phyloP scores from a whole-genome alignment of 1,140 invertebrate species.

The Aphidius gifuensis region DNA sequence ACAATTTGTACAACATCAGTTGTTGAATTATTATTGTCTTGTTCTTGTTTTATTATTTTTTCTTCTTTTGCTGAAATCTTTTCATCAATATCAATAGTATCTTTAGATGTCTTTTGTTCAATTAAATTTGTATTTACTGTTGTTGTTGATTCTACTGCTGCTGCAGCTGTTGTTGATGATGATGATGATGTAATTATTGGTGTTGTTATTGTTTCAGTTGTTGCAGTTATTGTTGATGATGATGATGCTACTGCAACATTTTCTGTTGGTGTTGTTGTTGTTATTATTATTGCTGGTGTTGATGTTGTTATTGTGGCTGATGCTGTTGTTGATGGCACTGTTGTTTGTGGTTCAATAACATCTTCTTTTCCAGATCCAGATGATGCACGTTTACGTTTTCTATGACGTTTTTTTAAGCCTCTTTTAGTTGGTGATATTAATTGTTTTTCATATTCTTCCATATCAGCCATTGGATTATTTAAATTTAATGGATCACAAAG shows the following conservation, averaged over 20 bases:
- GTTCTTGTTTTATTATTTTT: conserved; percentile 15
- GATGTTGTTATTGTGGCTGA: neutral
- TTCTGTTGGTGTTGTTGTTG: neutral
- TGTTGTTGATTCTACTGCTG: neutral
- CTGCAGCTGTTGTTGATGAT: conserved; percentile 8
- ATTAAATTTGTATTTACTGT: too few species aligned
- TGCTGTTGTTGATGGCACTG: conserved; percentile 26
- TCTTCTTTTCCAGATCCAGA: conserved; percentile 57
- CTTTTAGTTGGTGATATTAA: conserved; percentile 66
- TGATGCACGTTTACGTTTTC: conserved; percentile 55
- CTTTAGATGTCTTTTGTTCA: neutral
- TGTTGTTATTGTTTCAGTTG: conserved; percentile 4
- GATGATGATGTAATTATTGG: neutral
- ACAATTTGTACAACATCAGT: neutral
- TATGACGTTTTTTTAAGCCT: conserved; percentile 57
- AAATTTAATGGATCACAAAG: conserved; percentile 88
- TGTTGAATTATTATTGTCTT: conserved; percentile 11
- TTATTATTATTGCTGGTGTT: conserved; percentile 14
- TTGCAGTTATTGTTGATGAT: neutral
- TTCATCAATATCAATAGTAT: neutral
- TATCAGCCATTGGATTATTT: conserved; percentile 74
- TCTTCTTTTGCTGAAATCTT: too few species aligned
- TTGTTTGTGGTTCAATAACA: conserved; percentile 16
- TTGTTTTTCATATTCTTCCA: conserved; percentile 75
- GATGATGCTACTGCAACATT: neutral